Percentiles rank a stretch among this genome's conserved stretches.
Conservation (phyloP, 2,888 invertebrate species). For the Coenonympha arcania region DNA sequence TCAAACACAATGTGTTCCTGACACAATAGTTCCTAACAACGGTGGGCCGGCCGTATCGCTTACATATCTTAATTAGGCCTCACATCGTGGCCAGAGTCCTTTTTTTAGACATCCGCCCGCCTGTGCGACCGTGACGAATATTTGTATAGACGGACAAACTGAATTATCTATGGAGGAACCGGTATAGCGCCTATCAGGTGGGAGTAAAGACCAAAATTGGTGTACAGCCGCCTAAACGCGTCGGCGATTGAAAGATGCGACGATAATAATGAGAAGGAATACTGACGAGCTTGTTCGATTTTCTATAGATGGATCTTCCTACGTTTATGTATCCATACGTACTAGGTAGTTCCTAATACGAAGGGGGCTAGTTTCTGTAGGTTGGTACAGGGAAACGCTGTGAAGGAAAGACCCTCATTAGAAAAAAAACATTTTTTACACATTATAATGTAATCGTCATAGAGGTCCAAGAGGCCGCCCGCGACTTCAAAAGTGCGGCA, state of each 20-base stretch:
- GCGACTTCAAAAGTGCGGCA: too few species aligned
- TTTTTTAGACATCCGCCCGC: conserved; percentile 44
- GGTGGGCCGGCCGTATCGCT: conserved; percentile 61
- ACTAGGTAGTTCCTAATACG: too few species aligned
- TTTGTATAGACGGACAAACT: conserved; percentile 36
- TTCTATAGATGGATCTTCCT: neutral
- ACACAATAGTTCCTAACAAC: conserved; percentile 61
- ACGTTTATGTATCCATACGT: too few species aligned
- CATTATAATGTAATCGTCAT: too few species aligned
- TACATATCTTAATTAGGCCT: conserved; percentile 74
- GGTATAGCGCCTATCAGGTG: conserved; percentile 15
- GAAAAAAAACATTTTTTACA: too few species aligned
- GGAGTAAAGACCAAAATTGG: conserved; percentile 25
- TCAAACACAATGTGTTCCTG: conserved; percentile 31
- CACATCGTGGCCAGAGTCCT: conserved; percentile 60
- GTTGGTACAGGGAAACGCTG: too few species aligned
- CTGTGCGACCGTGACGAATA: conserved; percentile 55
- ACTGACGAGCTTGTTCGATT: conserved; percentile 39
- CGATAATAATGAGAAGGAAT: conserved; percentile 48
- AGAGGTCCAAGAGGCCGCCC: too few species aligned
- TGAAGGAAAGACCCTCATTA: too few species aligned
- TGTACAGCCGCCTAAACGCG: conserved; percentile 15
- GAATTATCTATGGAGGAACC: conserved; percentile 14
- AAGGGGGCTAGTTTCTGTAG: too few species aligned
- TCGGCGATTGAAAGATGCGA: conserved; percentile 31